Base-by-base conservation (phyloP, 2,888 invertebrate species). In the Sipunculus nudus region DNA sequence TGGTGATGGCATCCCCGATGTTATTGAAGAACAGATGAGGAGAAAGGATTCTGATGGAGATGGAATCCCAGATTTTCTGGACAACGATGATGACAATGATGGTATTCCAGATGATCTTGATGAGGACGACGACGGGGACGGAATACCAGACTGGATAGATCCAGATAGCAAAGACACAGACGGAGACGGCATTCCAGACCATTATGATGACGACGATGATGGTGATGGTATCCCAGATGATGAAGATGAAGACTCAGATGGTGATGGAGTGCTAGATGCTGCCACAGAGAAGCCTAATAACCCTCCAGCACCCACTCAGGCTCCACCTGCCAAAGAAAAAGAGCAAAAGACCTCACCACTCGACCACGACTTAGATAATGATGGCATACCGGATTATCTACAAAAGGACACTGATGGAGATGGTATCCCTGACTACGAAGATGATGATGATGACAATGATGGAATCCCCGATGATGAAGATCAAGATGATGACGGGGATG, bases 61-160 rank as follows among this genome's bases (percentile, higher is more conserved):
- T 39, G 65, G 62, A 41, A 63, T 63, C 25, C 56, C 70, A 10
- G 70, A 72, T 59, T 45, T 66, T 28, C 10, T 65, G 10, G 70
- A 59, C 32, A 32, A 61, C 25, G 52, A 56, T 40, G 72, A 73
- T 58, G 65, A 68, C 75, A 47, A 73, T 2, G 78, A 79, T 69
- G 79, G 79, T 13, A 78, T 81, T 40, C 78, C 80, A 13, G 78
- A 79, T 63, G 52, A 74, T 45, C n/a, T 43, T 21, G 65, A 67
- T 26, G 45, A 60, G 31, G 75, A 75, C 45, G 66, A 64, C 53
- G 76, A 76, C 64, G 63, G 56, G 46, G 77, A 67, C 58, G 67
- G 67, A 32, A 65, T 66, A 19, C 35, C 49, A 25, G 55, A 60
- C n/a, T n/a, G n/a, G 10, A 56, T 57, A 53, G 39, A 60, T 31